Percentiles rank a stretch among this genome's conserved stretches.
phyloP scores from a whole-genome alignment of 2,888 invertebrate species.

The Zaprionus bogoriensis region DNA sequence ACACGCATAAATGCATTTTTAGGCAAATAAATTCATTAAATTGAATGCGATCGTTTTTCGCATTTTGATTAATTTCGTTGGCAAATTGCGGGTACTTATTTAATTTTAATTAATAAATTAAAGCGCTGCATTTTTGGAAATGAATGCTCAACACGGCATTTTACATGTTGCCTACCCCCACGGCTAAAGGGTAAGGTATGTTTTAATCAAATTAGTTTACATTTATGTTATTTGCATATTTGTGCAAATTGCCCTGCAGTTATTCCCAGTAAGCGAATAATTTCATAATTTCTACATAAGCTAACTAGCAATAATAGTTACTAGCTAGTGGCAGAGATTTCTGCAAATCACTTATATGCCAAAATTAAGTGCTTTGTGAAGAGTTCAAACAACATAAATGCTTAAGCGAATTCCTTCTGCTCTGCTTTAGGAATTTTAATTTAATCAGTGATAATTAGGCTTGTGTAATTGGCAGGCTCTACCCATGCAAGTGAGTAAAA shows the following conservation, averaged over 20 bases:
- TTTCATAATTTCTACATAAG: neutral
- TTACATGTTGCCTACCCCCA: neutral
- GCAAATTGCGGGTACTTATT: neutral
- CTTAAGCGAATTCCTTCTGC: too few relatives aligned
- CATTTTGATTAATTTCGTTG: constrained; percentile 15
- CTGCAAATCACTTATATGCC: too few relatives aligned
- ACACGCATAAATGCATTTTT: constrained; percentile 16
- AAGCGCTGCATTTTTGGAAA: neutral
- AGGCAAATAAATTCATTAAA: constrained; percentile 16
- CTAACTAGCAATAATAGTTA: neutral
- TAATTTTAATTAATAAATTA: neutral
- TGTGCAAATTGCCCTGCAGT: neutral
- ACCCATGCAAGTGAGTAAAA: too few relatives aligned
- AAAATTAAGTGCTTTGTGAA: too few relatives aligned
- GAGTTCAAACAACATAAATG: too few relatives aligned
- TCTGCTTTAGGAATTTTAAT: too few relatives aligned
- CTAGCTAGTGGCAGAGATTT: too few relatives aligned
- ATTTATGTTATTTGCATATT: constrained; percentile 9
- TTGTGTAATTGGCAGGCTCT: too few relatives aligned
- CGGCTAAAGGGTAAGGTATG: neutral
- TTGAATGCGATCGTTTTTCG: neutral
- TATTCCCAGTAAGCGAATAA: neutral
- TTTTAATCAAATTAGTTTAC: neutral
- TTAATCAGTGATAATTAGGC: too few relatives aligned
- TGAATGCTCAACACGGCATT: neutral